phyloP scores from a whole-genome alignment of 2,888 invertebrate genomes.

The Tipula helvola region DNA sequence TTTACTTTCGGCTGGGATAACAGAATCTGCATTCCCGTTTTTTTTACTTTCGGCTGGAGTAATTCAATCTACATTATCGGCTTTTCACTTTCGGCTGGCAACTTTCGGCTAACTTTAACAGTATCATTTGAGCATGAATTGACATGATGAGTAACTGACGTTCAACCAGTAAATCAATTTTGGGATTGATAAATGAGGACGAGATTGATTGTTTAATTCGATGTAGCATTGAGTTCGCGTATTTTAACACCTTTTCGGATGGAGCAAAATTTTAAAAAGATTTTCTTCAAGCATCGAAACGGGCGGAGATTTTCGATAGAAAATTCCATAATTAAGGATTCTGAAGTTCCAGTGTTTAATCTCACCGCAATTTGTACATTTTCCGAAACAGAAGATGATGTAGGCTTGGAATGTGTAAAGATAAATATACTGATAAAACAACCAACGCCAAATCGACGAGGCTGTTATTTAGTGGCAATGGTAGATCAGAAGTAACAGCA shows the following conservation, averaged over 20 bases:
- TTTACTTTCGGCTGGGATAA: too few species aligned
- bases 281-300: background rate
- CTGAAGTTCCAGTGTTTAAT: background rate
- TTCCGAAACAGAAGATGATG: background rate
- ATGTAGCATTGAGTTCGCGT: background rate
- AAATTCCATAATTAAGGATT: background rate
- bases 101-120: too few species aligned
- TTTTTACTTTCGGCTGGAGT: too few species aligned
- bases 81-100: too few species aligned
- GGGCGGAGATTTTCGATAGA: background rate
- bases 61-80: too few species aligned
- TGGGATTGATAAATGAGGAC: background rate
- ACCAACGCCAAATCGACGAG: too few species aligned
- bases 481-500: too few species aligned
- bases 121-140: background rate
- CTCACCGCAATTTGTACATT: background rate
- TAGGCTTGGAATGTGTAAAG: background rate
- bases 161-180: background rate
- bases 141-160: background rate
- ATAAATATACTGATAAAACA: too few species aligned
- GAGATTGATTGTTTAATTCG: background rate
- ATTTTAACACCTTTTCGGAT: background rate
- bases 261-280: background rate
- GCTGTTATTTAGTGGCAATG: background rate
- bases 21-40: too few species aligned